Evolutionary conservation across 2,113 vertebrate genomes (phyloP).

Genomic region (Pitta sordida): DNA sequence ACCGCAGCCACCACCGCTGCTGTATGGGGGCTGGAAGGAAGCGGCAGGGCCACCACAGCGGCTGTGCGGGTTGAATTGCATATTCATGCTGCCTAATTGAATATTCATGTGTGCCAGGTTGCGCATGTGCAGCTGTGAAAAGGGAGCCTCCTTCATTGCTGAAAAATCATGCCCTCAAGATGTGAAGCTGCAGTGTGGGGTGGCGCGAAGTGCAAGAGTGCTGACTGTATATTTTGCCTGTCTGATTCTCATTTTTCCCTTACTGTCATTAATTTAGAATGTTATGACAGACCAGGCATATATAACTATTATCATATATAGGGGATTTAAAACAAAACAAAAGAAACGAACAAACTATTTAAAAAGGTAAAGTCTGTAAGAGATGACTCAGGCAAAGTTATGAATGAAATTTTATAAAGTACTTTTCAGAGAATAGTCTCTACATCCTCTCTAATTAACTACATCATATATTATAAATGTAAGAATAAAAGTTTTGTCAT

Average conservation of each 20-base stretch:
- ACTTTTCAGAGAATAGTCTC: background rate
- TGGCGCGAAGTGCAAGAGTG: too few species aligned
- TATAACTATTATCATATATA: background rate
- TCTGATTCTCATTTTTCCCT: background rate
- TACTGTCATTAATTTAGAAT: background rate
- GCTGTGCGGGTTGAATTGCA: too few species aligned
- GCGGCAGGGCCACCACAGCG: too few species aligned
- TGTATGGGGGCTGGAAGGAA: too few species aligned
- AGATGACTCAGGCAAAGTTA: background rate
- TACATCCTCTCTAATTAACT: background rate
- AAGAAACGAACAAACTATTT: background rate
- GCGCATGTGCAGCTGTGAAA: too few species aligned
- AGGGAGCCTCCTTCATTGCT: too few species aligned
- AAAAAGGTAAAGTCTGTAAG: background rate
- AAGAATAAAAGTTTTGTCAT: background rate
- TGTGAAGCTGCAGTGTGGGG: too few species aligned
- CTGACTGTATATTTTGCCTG: background rate
- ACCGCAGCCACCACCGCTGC: too few species aligned
- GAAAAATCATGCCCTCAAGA: too few species aligned
- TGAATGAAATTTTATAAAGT: background rate
- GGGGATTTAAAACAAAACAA: background rate
- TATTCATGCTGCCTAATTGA: too few species aligned
- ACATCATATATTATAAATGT: background rate
- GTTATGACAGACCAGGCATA: background rate
- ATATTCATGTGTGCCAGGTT: too few species aligned